phyloP scores from a whole-genome alignment of 2,888 invertebrate genomes.

The Cataglyphis livida region DNA sequence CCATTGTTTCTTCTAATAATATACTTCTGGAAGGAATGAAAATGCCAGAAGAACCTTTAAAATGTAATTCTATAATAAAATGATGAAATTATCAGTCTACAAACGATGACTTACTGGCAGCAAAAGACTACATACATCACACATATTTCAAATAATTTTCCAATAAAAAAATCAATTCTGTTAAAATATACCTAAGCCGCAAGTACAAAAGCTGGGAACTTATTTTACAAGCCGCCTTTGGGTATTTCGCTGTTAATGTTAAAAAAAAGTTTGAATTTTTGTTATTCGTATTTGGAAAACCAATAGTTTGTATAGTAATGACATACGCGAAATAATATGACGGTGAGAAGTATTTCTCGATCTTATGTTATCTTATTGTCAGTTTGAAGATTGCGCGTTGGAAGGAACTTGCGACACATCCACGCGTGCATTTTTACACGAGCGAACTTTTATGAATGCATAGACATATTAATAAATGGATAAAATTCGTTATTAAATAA shows the following conservation, averaged over 20 bases:
- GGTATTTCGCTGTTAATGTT: constrained; percentile 20
- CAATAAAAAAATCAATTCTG: constrained; percentile 10
- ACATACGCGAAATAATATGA: constrained; percentile 26
- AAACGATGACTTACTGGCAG: not conserved
- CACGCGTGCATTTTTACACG: not conserved
- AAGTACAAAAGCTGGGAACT: not conserved
- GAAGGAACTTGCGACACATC: not conserved
- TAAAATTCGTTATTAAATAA: constrained; percentile 65
- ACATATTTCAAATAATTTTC: constrained; percentile 15
- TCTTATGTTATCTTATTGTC: not conserved
- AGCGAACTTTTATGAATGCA: not conserved
- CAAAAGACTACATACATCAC: not conserved
- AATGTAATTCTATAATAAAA: constrained; percentile 13
- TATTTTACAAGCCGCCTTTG: not conserved
- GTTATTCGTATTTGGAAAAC: not conserved
- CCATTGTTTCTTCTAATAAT: constrained; percentile 26
- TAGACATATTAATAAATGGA: constrained; percentile 38
- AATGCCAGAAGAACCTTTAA: constrained; percentile 1
- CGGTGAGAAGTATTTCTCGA: constrained; percentile 12
- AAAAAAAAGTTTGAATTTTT: not conserved
- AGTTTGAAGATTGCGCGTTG: not conserved
- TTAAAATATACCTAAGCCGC: not conserved
- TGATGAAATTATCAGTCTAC: constrained; percentile 3
- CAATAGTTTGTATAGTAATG: constrained; percentile 25
- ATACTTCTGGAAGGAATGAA: constrained; percentile 4